Base-by-base conservation (phyloP, 2,888 invertebrate genomes). In the Aproaerema taeniolella region DNA sequence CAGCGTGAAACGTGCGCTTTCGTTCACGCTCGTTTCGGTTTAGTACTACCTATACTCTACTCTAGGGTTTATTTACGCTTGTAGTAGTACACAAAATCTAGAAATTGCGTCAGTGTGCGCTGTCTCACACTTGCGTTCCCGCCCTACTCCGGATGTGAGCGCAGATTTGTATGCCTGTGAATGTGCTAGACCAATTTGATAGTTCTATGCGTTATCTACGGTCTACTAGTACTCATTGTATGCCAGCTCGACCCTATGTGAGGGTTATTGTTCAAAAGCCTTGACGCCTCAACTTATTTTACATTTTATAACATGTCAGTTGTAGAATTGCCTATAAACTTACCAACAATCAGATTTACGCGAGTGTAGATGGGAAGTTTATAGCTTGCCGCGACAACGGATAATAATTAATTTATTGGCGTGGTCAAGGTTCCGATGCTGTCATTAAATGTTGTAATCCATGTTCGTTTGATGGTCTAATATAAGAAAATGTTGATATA, bases 121-220 rank as follows among this genome's bases (percentile, higher is more conserved):
- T 52, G 31, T 47, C 59, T 45, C 70, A 73, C 73, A 72, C 63
- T 50, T n/a, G n/a, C n/a, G n/a, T n/a, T 49, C 43, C 50, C 69
- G 75, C 79, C 78, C 78, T 76, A 73, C 77, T 85, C 81, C 80
- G 85, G 85, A 86, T 83, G 78, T 72, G 67, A 76, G 64, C 76
- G 68, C 77, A 78, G 80, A 80, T 79, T 82, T 73, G 71, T 73
- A 67, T 55, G 71, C 59, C 61, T 73, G 75, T 74, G 78, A 78
- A 77, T 74, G 68, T 72, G 60, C 78, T 82, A 80, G 74, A 74
- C 80, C 64, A 69, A 77, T 78, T 73, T 75, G 74, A 81, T 79
- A 78, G 67, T 55, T 68, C 67, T 65, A 61, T 62, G 61, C 68
- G 67, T 72, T 78, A 76, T 76, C 75, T 75, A 53, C 46, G 39